Conservation (phyloP, 2,888 invertebrate species). For the Ferrisia virgata region DNA sequence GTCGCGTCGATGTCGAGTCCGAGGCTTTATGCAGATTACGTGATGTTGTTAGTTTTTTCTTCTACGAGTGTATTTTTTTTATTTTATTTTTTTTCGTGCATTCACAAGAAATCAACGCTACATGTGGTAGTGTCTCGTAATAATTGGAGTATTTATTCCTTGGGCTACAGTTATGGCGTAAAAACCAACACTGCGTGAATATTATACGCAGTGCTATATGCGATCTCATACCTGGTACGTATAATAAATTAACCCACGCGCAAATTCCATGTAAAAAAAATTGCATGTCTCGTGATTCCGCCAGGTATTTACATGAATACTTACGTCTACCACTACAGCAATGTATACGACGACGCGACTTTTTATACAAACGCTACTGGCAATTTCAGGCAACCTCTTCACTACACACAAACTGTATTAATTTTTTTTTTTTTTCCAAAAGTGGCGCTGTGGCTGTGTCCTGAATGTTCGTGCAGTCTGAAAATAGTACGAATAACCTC, state of each 20-base stretch:
- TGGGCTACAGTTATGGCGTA: not conserved
- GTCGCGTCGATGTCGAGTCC: not conserved
- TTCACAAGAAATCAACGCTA: not conserved
- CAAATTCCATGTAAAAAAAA: not conserved
- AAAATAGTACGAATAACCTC: not conserved
- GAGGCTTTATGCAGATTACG: not conserved
- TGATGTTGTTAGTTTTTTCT: no score
- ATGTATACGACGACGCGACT: not conserved
- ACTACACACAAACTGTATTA: not conserved
- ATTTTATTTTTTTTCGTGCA: not conserved
- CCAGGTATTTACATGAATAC: not conserved
- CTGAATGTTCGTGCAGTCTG: not conserved
- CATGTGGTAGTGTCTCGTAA: not conserved
- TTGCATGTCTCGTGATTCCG: not conserved
- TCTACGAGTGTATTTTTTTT: no score
- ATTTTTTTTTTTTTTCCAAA: not conserved
- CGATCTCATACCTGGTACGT: not conserved
- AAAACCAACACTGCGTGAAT: not conserved
- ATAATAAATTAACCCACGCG: not conserved
- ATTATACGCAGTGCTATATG: not conserved
- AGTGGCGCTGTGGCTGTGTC: not conserved
- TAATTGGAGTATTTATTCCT: not conserved
- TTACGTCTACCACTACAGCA: not conserved
- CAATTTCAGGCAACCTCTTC: not conserved
- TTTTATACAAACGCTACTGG: not conserved